Base-by-base conservation (phyloP, 1,140 invertebrate genomes). In the Neodiprion lecontei region DNA sequence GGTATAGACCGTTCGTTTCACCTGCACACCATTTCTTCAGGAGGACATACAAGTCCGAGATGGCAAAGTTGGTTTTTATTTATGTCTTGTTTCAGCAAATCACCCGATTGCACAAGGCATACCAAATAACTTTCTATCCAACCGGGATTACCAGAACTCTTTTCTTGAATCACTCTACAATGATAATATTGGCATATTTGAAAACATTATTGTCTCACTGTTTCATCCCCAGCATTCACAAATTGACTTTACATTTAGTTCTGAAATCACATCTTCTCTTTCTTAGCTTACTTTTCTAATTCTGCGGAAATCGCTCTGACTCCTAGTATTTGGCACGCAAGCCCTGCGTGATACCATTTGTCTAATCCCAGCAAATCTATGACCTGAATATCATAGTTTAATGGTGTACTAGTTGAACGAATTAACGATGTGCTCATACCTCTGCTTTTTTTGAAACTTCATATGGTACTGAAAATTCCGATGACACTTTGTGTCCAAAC, bases 91-190 rank as follows among this genome's bases (percentile, higher is more conserved):
- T 90, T 87, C 9, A 84, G 78, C 40, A 92, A 75, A 0, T 85
- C 86, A 70, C 88, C 86, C 4, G 87, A 83, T 82, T 93, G 91
- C 1, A 90, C 81, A 8, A 92, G 83, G 75, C 88, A 91, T 14
- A 91, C 82, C 7, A 93, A 81, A 77, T 91, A 92, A 80, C 90
- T 91, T 80, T 93, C 90, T 69, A 93, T 90, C 91, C 92, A 93
- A 4, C 92, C 92, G 5, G 92, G 90, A 83, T 91, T 90, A 0
- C 92, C 92, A 47, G 86, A 82, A 78, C 91, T 91, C 77, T 88
- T 89, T 74, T 87, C 87, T 81, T 92, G 90, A 71, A 92, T 90
- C 1, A 90, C 80, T 81, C 91, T 92, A 72, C 70, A 17, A 70
- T n/a, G 61, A 5, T 70, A 53, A 74, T 14, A 70, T 73, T 40